Conservation (phyloP, 2,113 vertebrate species). For the Connochaetes taurinus region DNA sequence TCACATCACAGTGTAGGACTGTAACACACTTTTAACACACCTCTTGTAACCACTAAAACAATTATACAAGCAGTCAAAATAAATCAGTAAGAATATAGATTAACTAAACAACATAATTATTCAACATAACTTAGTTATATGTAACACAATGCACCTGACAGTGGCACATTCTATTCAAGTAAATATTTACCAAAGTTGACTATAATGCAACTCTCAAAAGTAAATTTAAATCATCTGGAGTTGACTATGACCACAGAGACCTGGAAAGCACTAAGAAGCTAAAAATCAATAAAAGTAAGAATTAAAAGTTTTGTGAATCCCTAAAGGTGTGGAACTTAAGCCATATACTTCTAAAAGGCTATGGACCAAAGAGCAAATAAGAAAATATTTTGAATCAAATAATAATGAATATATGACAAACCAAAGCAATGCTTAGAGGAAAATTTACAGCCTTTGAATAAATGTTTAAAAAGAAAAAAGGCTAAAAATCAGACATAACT, state of each 20-base stretch:
- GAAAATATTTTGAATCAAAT: constrained; percentile 25
- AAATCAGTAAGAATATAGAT: not conserved
- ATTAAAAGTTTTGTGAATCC: not conserved
- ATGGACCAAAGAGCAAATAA: not conserved
- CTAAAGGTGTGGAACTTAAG: not conserved
- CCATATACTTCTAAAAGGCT: not conserved
- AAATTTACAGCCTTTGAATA: not conserved
- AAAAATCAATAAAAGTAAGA: constrained; percentile 5
- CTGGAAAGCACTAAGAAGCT: constrained; percentile 2
- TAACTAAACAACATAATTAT: not conserved
- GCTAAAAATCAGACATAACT: not conserved
- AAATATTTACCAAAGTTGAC: not conserved
- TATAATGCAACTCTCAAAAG: constrained; percentile 6
- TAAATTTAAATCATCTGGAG: not conserved
- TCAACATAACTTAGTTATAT: not conserved
- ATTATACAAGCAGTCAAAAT: not conserved
- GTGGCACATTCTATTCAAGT: not conserved
- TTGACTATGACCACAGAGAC: not conserved
- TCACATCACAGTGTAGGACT: not conserved
- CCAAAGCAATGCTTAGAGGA: not conserved
- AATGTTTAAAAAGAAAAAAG: not conserved
- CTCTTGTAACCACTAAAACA: not conserved
- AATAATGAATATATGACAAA: not conserved
- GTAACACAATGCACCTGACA: not conserved
- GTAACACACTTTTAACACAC: not conserved